These are phyloP conservation scores for Prinia subflava DNA, from an alignment of 2,113 vertebrate genomes.

Conservation along the genomic window DNA sequence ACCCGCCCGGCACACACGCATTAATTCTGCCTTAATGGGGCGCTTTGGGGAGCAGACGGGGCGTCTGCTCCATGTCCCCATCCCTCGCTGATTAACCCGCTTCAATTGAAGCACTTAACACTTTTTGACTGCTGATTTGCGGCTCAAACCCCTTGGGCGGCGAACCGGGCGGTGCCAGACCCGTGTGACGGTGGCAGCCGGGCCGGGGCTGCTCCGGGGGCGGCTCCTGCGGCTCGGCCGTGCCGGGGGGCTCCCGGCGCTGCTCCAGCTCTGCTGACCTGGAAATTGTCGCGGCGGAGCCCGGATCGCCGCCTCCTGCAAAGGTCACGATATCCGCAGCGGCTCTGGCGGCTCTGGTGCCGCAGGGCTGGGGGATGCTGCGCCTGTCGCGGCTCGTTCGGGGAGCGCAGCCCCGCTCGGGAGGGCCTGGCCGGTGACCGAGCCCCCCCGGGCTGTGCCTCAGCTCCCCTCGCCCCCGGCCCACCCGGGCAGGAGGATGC, in stretches of 20 bases:
- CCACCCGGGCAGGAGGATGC: neutral
- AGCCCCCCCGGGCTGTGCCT: neutral
- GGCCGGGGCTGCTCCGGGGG: rapidly evolving
- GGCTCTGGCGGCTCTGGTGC: neutral
- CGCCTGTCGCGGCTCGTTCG: neutral
- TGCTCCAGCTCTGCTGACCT: neutral
- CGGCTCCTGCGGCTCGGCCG: neutral
- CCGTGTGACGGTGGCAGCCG: neutral
- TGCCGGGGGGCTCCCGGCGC: neutral
- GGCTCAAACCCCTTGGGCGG: neutral
- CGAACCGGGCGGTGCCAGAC: rapidly evolving
- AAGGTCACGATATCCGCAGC: neutral
- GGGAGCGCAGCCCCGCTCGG: neutral
- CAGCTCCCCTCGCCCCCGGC: rapidly evolving
- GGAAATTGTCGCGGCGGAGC: neutral
- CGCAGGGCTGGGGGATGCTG: neutral
- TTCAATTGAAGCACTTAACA: neutral
- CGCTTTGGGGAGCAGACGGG: neutral
- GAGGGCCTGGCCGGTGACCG: neutral
- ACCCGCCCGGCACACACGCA: neutral
- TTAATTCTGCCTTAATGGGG: neutral
- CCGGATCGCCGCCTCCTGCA: neutral
- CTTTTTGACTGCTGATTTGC: neutral
- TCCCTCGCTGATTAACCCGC: neutral
- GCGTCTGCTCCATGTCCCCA: neutral